phyloP scores from a whole-genome alignment of 2,113 vertebrate species.

The Perccottus glenii region DNA sequence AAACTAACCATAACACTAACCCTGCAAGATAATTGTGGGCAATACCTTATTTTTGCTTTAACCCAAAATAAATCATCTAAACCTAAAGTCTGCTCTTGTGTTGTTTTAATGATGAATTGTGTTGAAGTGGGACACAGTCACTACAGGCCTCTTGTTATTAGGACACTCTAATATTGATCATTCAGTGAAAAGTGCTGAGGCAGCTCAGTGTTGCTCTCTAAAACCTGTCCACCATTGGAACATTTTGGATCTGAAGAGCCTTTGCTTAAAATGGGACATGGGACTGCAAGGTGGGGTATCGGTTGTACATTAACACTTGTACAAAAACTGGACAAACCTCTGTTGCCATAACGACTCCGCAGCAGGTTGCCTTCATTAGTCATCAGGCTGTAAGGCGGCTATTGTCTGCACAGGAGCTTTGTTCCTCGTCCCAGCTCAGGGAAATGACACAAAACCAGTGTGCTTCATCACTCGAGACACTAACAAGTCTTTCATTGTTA shows the following conservation, averaged over 20 bases:
- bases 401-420: slow-evolving; percentile 65
- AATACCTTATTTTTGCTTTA: neutral
- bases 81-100: neutral
- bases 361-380: slow-evolving; percentile 73
- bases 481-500: neutral
- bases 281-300: slow-evolving; percentile 48
- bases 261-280: slow-evolving; percentile 70
- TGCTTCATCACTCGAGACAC: slow-evolving; percentile 4
- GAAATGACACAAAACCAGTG: slow-evolving; percentile 41
- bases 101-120: neutral
- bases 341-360: slow-evolving; percentile 79
- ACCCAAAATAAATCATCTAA: neutral
- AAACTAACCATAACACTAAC: neutral
- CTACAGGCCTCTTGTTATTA: neutral
- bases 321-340: slow-evolving; percentile 74
- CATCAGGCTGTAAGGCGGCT: slow-evolving; percentile 63
- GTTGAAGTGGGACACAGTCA: neutral
- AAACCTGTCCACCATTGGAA: slow-evolving; percentile 10
- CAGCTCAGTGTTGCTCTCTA: neutral
- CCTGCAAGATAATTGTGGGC: neutral
- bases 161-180: slow-evolving; percentile 19
- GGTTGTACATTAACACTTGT: slow-evolving; percentile 70
- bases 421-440: slow-evolving; percentile 48
- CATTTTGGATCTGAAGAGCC: slow-evolving; percentile 47
- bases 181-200: slow-evolving; percentile 14